Conservation (phyloP, 2,797 vertebrate genomes). For the Pangasius mekongensis region DNA sequence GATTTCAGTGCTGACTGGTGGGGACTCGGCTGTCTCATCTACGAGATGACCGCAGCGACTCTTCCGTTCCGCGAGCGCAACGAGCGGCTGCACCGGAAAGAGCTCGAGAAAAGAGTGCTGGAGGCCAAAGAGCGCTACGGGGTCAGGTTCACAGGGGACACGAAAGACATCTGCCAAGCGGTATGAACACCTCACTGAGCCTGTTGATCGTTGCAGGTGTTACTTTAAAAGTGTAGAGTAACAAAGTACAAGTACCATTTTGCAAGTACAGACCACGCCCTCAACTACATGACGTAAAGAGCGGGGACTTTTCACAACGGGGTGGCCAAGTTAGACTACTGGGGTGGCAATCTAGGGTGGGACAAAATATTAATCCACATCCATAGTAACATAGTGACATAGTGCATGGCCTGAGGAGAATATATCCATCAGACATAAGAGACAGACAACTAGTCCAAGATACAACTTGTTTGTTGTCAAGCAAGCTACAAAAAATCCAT, state of each 20-base stretch:
- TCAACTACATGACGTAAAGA: background rate
- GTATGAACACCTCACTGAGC: slow-evolving; percentile 65
- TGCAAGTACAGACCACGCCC: no score
- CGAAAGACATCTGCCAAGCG: slow-evolving; percentile 71
- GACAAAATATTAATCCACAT: background rate
- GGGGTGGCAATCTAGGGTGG: background rate
- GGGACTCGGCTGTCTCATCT: slow-evolving; percentile 87
- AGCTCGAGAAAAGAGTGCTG: slow-evolving; percentile 78
- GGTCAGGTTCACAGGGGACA: slow-evolving; percentile 67
- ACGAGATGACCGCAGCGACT: slow-evolving; percentile 82
- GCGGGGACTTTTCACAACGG: background rate
- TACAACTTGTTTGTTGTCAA: background rate
- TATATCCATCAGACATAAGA: background rate
- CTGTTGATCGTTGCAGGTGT: background rate
- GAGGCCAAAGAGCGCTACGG: slow-evolving; percentile 67
- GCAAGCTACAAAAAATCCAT: background rate
- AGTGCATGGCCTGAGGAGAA: background rate
- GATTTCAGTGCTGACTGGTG: slow-evolving; percentile 82
- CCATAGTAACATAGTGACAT: background rate
- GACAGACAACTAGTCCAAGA: background rate
- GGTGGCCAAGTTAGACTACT: background rate
- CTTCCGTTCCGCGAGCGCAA: slow-evolving; percentile 72
- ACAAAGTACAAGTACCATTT: background rate
- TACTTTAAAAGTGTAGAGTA: background rate
- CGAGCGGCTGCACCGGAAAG: slow-evolving; percentile 71